Conservation (phyloP, 2,797 vertebrate species). For the Ctenosaura bakeri region DNA sequence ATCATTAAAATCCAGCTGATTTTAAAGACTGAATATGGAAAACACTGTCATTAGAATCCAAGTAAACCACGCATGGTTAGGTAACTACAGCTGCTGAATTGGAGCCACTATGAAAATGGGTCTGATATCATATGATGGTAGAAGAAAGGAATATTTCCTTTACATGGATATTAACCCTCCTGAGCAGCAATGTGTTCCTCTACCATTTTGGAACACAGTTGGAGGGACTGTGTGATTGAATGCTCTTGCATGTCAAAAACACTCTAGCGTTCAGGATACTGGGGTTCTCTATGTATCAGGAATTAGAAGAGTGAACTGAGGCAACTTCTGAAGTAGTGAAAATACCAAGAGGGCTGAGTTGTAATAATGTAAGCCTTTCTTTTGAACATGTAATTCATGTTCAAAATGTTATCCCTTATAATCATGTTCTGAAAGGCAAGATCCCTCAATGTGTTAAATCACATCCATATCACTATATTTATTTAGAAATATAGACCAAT, state of each 20-base stretch:
- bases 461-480: background rate
- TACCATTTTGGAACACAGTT: background rate
- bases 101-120: background rate
- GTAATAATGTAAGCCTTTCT: background rate
- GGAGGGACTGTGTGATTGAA: background rate
- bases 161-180: background rate
- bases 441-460: background rate
- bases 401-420: background rate
- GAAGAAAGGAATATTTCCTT: background rate
- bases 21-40: constrained; percentile 3
- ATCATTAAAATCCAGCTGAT: background rate
- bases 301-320: background rate
- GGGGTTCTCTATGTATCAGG: background rate
- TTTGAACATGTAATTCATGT: background rate
- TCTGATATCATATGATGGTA: background rate
- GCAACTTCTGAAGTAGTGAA: background rate
- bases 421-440: background rate
- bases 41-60: background rate
- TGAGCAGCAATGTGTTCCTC: background rate
- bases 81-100: background rate
- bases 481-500: background rate
- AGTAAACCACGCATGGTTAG: background rate
- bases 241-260: background rate
- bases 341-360: background rate
- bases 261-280: background rate